Percentiles rank a stretch among this genome's conserved stretches.
These are phyloP conservation scores for Buteo buteo DNA, from an alignment of 2,113 vertebrate genomes.

Conservation along the genomic window DNA sequence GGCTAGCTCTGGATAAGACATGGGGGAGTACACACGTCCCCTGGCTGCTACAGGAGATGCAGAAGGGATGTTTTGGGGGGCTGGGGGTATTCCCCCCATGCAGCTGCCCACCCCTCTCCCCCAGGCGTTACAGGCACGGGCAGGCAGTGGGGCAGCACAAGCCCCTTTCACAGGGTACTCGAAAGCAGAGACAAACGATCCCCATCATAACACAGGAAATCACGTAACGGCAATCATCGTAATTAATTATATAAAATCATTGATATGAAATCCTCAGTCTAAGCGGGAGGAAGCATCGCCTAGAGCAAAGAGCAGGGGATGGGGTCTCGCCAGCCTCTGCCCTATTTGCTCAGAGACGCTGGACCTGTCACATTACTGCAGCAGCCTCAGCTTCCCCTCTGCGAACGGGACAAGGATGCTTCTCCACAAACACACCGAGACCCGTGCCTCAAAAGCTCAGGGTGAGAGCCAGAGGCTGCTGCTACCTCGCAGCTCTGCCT, in stretches of 20 bases:
- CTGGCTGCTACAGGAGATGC: neutral
- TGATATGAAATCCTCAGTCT: accelerated
- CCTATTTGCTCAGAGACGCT: neutral
- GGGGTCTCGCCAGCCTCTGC: neutral
- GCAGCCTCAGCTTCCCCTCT: neutral
- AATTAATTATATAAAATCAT: neutral
- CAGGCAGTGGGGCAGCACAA: neutral
- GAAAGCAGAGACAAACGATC: neutral
- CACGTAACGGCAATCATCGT: neutral
- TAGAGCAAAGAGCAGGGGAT: neutral
- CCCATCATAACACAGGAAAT: neutral
- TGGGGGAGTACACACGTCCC: accelerated
- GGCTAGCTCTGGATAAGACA: neutral
- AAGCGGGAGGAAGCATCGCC: neutral
- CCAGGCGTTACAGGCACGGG: accelerated
- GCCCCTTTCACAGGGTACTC: neutral
- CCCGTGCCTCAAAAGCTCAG: neutral
- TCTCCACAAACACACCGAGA: neutral
- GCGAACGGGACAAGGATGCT: accelerated
- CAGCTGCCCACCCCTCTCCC: neutral
- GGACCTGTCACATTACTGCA: neutral
- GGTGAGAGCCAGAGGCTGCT: neutral
- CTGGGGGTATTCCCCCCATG: neutral
- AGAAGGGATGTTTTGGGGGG: neutral
- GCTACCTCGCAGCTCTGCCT: neutral